Evolutionary conservation across 2,888 invertebrate genomes (phyloP).

Genomic region (Patella pellucida): DNA sequence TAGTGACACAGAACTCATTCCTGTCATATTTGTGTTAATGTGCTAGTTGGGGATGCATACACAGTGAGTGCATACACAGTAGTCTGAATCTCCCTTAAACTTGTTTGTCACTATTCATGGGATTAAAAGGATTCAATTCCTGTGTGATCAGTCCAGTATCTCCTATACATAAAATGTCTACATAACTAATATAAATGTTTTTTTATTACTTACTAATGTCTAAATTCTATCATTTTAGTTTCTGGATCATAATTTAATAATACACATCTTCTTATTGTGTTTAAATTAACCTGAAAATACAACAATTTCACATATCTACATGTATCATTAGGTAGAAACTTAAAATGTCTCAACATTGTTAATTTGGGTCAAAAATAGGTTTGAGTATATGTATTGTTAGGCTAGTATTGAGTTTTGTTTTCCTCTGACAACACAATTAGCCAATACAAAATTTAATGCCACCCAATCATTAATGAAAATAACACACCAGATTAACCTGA

Average conservation of each 20-base stretch:
- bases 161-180: not conserved
- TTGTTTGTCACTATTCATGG: not conserved
- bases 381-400: not conserved
- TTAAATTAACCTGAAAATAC: conserved; percentile 82
- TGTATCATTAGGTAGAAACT: too few relatives aligned
- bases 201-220: conserved; percentile 83
- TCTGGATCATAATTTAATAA: conserved; percentile 90
- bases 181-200: not conserved
- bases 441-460: too few relatives aligned
- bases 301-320: not conserved
- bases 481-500: too few relatives aligned
- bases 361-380: not conserved
- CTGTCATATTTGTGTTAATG: too few relatives aligned
- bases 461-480: too few relatives aligned
- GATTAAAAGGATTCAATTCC: not conserved
- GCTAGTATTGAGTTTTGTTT: too few relatives aligned
- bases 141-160: too few relatives aligned
- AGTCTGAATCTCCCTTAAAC: too few relatives aligned
- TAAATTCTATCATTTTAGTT: conserved; percentile 88
- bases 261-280: conserved; percentile 88
- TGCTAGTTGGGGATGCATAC: too few relatives aligned
- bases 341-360: not conserved
- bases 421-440: too few relatives aligned
- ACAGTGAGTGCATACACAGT: too few relatives aligned
- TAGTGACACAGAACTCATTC: too few relatives aligned